phyloP scores from a whole-genome alignment of 2,797 vertebrate genomes.

The Mycteria americana region DNA sequence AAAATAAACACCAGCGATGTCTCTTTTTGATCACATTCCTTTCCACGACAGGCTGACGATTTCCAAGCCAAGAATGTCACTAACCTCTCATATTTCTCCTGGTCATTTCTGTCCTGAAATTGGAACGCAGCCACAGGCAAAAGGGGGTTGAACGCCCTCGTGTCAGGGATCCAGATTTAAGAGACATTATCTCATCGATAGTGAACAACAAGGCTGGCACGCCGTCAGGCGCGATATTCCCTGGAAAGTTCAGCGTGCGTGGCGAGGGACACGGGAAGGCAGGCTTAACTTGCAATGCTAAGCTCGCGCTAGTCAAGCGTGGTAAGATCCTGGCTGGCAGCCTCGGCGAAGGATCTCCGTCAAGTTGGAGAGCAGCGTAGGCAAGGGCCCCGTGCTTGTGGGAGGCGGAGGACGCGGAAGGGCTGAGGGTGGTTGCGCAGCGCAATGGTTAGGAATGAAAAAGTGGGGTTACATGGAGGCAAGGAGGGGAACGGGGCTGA shows the following conservation, averaged over 20 bases:
- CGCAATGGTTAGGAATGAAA: background rate
- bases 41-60: constrained; percentile 49
- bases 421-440: background rate
- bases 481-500: background rate
- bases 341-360: background rate
- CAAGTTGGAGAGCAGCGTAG: background rate
- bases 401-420: background rate
- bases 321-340: background rate
- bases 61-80: constrained; percentile 71
- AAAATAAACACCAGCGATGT: constrained; percentile 56
- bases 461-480: background rate
- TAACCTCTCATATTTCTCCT: constrained; percentile 64
- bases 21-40: constrained; percentile 61
- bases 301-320: fast-evolving
- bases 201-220: constrained; percentile 39
- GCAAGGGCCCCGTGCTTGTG: background rate
- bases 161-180: constrained; percentile 61
- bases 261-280: background rate
- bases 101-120: constrained; percentile 58
- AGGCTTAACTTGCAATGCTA: background rate
- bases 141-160: constrained; percentile 3
- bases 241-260: background rate
- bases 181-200: constrained; percentile 72
- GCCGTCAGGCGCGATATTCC: background rate
- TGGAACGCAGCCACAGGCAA: constrained; percentile 13